Base-by-base conservation (phyloP, 2,888 invertebrate species). In the Erebia palarica region DNA sequence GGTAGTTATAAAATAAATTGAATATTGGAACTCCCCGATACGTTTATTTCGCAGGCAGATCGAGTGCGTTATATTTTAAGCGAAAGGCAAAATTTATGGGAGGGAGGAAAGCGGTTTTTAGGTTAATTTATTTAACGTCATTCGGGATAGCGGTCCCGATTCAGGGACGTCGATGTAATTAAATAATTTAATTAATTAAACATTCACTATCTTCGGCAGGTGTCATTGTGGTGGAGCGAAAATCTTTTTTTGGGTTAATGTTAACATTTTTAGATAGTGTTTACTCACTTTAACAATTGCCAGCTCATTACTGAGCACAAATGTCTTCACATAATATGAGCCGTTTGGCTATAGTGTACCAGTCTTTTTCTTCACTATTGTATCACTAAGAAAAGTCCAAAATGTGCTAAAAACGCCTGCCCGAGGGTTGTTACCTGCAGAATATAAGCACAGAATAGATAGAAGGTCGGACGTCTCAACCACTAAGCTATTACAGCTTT, bases 1-100 rank as follows among this genome's bases (percentile, higher is more conserved):
- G 81, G 83, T 88, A 88, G 89, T 88, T 89, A 88, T 86, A 85
- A 87, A 89, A 86, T 88, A 89, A 89, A 90, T 90, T 88, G 89
- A 89, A 89, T 89, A 88, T 87, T 81, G 86, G 84, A 72, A 61
- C 68, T 65, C 51, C 70, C 63, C 58, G 66, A 67, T 82, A 80
- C 79, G 81, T 83, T 85, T 83, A 82, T 82, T 78, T 81, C 76
- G 67, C 63, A 49, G 63, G 73, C 78, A 82, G 84, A 87, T 88
- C 82, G 86, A 86, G 85, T 83, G 85, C 79, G 84, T 85, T 87
- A 85, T 85, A 86, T 87, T 87, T 88, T 84, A 86, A 75, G 69
- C 68, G 63, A 63, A 63, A 49, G 49, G 49, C 49, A 21, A 18
- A 63, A 63, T 63, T 47, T 63, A 63, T 61, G 55, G 69, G 65